Percentiles rank a stretch among this genome's conserved stretches.
Conservation (phyloP, 23 tunicate genomes). For the Trididemnum clinides region DNA sequence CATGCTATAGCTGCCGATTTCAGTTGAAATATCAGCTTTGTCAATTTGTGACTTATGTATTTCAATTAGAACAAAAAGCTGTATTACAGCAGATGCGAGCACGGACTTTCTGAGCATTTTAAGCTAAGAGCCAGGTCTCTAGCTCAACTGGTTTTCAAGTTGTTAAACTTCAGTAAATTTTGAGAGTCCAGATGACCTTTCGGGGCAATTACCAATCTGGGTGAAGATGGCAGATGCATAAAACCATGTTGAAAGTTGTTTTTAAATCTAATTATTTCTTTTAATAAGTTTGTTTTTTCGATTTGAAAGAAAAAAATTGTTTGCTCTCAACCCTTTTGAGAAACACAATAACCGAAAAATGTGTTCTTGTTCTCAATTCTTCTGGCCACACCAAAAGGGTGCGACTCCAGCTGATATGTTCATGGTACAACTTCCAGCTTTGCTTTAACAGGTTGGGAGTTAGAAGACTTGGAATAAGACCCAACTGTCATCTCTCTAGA, state of each 20-base stretch:
- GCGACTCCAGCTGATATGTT: too few species aligned
- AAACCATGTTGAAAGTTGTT: constrained; percentile 24
- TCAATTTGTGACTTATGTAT: too few species aligned
- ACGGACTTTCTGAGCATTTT: not conserved
- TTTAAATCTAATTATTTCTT: not conserved
- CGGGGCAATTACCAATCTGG: constrained; percentile 1
- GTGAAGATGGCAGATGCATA: constrained; percentile 19
- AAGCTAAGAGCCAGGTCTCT: not conserved
- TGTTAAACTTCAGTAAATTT: not conserved
- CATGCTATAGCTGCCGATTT: not conserved
- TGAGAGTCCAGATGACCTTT: constrained; percentile 4
- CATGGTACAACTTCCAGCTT: too few species aligned
- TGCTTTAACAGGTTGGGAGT: too few species aligned
- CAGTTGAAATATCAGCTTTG: too few species aligned
- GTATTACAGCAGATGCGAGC: not conserved
- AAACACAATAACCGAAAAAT: too few species aligned
- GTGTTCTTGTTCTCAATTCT: too few species aligned
- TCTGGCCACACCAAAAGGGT: too few species aligned
- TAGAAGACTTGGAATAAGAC: too few species aligned
- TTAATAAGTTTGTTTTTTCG: not conserved
- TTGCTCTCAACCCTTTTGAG: not conserved
- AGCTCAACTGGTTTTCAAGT: not conserved
- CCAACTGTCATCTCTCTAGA: too few species aligned
- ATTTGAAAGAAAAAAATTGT: not conserved
- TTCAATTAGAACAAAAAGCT: not conserved